Conservation (phyloP, 2,113 vertebrate species). For the Oceanites oceanicus region DNA sequence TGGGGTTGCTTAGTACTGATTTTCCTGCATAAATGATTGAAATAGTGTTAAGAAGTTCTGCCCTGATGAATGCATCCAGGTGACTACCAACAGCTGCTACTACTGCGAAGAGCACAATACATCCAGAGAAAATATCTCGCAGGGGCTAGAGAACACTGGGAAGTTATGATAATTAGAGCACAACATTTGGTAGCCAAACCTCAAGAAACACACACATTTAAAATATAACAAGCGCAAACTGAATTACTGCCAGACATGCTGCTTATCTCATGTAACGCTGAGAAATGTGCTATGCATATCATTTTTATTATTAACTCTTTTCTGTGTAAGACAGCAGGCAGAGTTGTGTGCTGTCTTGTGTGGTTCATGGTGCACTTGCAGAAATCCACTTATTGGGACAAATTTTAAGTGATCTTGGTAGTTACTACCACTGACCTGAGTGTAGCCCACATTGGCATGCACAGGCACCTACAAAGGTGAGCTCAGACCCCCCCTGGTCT, state of each 20-base stretch:
- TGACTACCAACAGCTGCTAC: background rate
- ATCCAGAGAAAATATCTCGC: background rate
- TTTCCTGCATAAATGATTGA: background rate
- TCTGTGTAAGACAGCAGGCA: background rate
- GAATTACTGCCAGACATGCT: background rate
- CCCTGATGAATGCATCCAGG: background rate
- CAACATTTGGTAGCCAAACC: conserved; percentile 10
- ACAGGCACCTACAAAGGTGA: background rate
- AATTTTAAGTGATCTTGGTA: fast-evolving
- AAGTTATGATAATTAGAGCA: background rate
- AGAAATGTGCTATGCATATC: background rate
- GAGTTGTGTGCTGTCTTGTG: background rate
- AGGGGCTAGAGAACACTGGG: background rate
- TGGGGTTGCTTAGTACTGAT: background rate
- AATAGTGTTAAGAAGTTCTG: background rate
- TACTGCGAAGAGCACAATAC: background rate
- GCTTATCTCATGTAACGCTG: background rate
- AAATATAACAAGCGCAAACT: background rate
- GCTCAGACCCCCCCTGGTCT: no score
- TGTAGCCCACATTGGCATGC: fast-evolving
- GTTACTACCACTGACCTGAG: background rate
- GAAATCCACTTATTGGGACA: background rate
- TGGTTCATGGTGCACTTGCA: background rate
- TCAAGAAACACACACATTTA: background rate
- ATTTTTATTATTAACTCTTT: background rate